Base-by-base conservation (phyloP, 2,888 invertebrate species). In the Cosmorhoe ocellata region DNA sequence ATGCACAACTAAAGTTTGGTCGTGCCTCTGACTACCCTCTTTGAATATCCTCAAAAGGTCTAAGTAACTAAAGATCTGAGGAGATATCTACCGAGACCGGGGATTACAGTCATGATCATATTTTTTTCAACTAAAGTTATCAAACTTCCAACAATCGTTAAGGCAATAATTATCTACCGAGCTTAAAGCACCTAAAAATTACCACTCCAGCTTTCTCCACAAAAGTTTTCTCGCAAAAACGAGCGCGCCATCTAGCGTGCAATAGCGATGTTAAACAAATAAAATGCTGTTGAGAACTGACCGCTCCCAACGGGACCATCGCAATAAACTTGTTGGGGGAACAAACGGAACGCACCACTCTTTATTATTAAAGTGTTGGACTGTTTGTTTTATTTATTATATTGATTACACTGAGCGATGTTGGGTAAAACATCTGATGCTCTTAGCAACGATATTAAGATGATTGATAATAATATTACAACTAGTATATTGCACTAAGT, bases 221-320 rank as follows among this genome's bases (percentile, higher is more conserved):
- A 36, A 24, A 34, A 36, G 11, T 48, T 53, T 49, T 10, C 12
- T 39, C 40, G 40, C 48, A 53, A 53, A 52, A 53, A 53, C 48
- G 37, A 24, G 34, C 32, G 48, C 53, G 53, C 53, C 53, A 53
- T 53, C 53, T 53, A 48, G 44, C 43, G 48, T 44, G 48, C 48
- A 53, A 53, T 53, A 53, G 44, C 32, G 49, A 63, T 63, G 57
- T 66, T 46, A 58, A n/a, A 58, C 66, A 69, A 66, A 74, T 62
- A 67, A 55, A 62, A 58, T 54, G 59, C 58, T 18, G 47, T 61
- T 59, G 60, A 64, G 64, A 63, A 60, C 55, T 65, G 72, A 66
- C 69, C 70, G 47, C 56, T 74, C 79, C 78, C 78, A n/a, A 11
- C 22, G 72, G 79, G 38, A 63, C 67, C 42, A 64, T 78, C 39